A percentile compares a stretch with the other conserved stretches of the same genome.
phyloP scores from a whole-genome alignment of 2,797 vertebrate species.

The Gymnopithys bicolor region DNA sequence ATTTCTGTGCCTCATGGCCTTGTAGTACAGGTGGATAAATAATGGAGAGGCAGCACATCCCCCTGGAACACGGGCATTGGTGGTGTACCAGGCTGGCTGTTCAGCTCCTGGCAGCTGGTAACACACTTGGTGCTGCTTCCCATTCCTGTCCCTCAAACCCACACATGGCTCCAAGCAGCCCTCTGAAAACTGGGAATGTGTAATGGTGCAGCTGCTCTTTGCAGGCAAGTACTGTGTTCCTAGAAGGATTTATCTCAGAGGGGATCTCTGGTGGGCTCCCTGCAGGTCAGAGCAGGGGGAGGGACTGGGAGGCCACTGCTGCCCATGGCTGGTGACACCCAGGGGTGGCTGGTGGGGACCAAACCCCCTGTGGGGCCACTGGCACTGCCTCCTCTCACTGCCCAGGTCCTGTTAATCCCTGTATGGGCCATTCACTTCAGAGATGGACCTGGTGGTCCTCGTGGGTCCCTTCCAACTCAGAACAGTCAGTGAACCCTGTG shows the following conservation, averaged over 20 bases:
- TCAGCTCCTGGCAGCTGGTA: not conserved
- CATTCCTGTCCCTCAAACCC: fast-evolving
- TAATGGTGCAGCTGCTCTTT: fast-evolving
- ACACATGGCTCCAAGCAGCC: fast-evolving
- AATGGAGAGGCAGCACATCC: fast-evolving
- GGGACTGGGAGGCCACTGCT: not conserved
- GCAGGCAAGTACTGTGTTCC: fast-evolving
- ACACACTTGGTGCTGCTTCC: not conserved
- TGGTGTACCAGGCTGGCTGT: not conserved
- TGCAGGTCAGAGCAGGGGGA: not conserved
- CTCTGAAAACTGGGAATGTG: fast-evolving
- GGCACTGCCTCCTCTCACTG: not conserved
- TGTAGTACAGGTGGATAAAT: not conserved
- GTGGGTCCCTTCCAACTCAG: not conserved
- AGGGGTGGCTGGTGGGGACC: not conserved
- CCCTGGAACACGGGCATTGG: not conserved
- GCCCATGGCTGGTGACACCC: not conserved
- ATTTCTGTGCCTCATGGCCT: not conserved
- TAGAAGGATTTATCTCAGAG: fast-evolving
- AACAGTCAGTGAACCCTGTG: not conserved
- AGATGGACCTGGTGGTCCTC: not conserved
- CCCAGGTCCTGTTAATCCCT: not conserved
- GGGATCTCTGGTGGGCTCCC: not conserved
- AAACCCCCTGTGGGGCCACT: not conserved
- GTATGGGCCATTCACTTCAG: not conserved